These are phyloP conservation scores for Mus musculus DNA, from an alignment of 2,113 vertebrate species.

Conservation along the genomic window DNA sequence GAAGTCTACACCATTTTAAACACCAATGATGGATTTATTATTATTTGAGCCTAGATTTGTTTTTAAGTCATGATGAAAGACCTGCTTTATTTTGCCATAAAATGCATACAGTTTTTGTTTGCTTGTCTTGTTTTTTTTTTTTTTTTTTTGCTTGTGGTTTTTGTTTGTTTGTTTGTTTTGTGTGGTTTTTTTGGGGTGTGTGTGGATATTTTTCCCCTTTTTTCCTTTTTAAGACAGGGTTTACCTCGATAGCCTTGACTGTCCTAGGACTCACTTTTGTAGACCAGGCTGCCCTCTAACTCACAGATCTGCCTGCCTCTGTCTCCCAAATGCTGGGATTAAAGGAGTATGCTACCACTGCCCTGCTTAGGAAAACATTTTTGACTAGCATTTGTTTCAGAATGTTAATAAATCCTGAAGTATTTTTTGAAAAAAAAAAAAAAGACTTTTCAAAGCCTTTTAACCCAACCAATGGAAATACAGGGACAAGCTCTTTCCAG, in stretches of 20 bases:
- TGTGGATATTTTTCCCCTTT: no score
- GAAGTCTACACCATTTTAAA: slow-evolving; percentile 2
- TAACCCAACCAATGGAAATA: neutral
- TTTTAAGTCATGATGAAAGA: slow-evolving; percentile 34
- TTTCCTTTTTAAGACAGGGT: no score
- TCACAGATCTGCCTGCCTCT: no score
- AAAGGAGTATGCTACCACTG: neutral
- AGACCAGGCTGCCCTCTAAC: no score
- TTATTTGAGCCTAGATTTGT: slow-evolving; percentile 43
- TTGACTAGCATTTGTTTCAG: slow-evolving; percentile 71
- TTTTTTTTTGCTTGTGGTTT: no score
- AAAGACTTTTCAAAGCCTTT: slow-evolving; percentile 26
- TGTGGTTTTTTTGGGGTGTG: no score
- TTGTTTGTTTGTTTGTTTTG: no score
- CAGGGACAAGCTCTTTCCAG: neutral
- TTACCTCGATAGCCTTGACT: no score
- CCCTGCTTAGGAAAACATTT: slow-evolving; percentile 50
- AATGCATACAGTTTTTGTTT: slow-evolving; percentile 16
- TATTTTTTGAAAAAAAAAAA: neutral
- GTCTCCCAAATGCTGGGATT: no score
- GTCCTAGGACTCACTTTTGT: no score
- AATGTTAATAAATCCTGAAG: slow-evolving; percentile 41
- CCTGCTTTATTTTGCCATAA: slow-evolving; percentile 74
- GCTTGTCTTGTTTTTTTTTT: neutral
- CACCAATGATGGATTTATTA: slow-evolving; percentile 45